Evolutionary conservation across 2,113 vertebrate genomes (phyloP).

Genomic region (Ceratotherium simum): DNA sequence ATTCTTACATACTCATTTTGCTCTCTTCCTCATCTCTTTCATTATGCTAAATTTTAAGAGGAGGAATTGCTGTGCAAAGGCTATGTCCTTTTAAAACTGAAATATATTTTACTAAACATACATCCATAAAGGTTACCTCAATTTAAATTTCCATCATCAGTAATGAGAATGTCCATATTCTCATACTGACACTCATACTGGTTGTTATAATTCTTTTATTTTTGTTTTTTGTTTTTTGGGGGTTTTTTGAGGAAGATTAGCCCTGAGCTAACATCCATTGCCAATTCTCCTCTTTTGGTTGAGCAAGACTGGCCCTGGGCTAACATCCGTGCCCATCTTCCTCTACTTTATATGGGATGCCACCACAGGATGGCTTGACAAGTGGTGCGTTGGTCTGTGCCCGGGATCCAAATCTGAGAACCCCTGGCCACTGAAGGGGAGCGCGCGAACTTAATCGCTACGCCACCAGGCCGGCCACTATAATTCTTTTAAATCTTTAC

Average conservation of each 20-base stretch:
- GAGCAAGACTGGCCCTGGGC: too few species aligned
- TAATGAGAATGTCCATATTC: not conserved
- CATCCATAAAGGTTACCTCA: not conserved
- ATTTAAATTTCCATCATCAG: not conserved
- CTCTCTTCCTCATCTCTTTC: not conserved
- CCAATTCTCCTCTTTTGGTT: too few species aligned
- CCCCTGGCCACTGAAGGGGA: too few species aligned
- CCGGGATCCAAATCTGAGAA: too few species aligned
- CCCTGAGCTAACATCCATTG: too few species aligned
- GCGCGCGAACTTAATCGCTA: too few species aligned
- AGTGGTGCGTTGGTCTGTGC: too few species aligned
- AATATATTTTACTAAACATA: not conserved
- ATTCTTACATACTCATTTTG: not conserved
- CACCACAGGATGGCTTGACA: too few species aligned
- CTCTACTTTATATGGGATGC: too few species aligned
- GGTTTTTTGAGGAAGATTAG: too few species aligned
- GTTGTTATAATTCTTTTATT: not conserved
- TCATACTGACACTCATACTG: not conserved
- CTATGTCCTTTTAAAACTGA: not conserved
- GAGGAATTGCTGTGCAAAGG: not conserved
- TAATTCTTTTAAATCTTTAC: not conserved
- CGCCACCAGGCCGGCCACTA: not conserved
- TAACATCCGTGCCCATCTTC: too few species aligned
- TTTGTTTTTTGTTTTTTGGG: not conserved
- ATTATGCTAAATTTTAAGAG: not conserved